Conservation (phyloP, 2,113 vertebrate genomes). For the Cebus imitator region DNA sequence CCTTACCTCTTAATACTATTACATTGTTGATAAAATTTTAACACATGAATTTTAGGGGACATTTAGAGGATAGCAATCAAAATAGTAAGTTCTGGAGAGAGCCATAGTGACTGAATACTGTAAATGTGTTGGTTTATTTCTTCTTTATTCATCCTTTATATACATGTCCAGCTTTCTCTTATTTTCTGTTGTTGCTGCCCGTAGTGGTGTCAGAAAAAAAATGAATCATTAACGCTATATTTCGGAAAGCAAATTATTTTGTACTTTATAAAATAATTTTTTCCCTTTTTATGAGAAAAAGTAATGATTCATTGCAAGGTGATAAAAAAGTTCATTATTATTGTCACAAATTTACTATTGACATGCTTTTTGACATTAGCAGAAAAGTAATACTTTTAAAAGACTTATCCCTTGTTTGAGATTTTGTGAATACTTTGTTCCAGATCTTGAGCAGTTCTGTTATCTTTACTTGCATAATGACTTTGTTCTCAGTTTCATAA, state of each 20-base stretch:
- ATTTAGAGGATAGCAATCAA: not conserved
- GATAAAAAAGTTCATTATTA: not conserved
- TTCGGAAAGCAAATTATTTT: not conserved
- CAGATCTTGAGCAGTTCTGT: not conserved
- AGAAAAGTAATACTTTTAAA: not conserved
- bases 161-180: not conserved
- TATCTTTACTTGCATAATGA: not conserved
- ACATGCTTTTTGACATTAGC: not conserved
- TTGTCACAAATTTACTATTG: not conserved
- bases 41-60: not conserved
- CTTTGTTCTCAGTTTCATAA: not conserved
- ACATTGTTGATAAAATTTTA: not conserved
- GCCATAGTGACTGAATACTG: not conserved
- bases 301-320: not conserved
- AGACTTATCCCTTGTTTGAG: not conserved
- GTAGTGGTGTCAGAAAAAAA: not conserved
- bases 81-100: not conserved
- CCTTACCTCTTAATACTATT: not conserved
- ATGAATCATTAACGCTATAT: not conserved
- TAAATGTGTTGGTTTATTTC: not conserved
- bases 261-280: not conserved
- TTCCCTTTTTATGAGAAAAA: not conserved
- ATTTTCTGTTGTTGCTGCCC: not conserved
- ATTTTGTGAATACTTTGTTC: not conserved
- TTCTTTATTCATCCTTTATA: not conserved